phyloP scores from a whole-genome alignment of 2,797 vertebrate species.

The Myotis daubentonii region DNA sequence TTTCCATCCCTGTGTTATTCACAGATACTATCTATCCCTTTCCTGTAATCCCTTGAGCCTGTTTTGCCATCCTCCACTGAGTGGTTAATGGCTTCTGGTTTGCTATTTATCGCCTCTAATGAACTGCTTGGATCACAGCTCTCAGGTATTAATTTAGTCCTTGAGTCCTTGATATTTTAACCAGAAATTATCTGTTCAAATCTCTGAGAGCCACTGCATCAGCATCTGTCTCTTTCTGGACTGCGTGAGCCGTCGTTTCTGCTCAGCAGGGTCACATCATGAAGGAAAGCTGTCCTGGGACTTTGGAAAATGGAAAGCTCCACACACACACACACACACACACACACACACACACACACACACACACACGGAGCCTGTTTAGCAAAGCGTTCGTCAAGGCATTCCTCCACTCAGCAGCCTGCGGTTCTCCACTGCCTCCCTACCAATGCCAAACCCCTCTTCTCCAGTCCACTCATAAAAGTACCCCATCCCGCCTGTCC shows the following conservation, averaged over 20 bases:
- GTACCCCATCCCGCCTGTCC: background rate
- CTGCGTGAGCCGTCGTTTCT: background rate
- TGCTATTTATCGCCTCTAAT: slow-evolving; percentile 76
- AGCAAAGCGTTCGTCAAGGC: background rate
- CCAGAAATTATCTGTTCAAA: slow-evolving; percentile 13
- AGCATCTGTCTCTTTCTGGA: background rate
- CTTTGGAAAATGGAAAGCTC: background rate
- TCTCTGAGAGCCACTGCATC: background rate
- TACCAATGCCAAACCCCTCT: background rate
- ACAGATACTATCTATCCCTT: background rate
- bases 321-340: accelerated
- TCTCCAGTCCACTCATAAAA: background rate
- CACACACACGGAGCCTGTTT: background rate
- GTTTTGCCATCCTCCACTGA: slow-evolving; percentile 36
- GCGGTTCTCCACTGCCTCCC: background rate
- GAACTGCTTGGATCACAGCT: slow-evolving; percentile 54
- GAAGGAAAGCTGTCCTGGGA: background rate
- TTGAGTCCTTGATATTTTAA: slow-evolving; percentile 45
- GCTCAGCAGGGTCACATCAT: background rate
- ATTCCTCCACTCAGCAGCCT: background rate
- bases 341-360: background rate
- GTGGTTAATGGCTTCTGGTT: slow-evolving; percentile 60
- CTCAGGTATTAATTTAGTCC: slow-evolving; percentile 65
- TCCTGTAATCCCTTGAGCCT: slow-evolving; percentile 54
- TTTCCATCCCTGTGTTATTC: slow-evolving; percentile 49